Base-by-base conservation (phyloP, 2,797 vertebrate species). In the Carduelis carduelis region DNA sequence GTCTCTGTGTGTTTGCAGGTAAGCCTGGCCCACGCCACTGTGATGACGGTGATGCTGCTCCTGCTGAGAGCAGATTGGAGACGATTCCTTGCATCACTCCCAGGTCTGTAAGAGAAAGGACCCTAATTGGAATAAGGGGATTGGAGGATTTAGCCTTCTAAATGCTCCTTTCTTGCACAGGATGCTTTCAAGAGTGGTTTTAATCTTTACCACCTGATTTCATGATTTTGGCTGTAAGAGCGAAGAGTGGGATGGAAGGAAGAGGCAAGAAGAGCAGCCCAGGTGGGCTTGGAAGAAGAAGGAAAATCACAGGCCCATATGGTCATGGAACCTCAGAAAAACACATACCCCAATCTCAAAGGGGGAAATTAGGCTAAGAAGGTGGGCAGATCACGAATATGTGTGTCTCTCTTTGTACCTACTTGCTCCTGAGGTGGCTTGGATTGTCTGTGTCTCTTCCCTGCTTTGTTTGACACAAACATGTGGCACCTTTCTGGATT, bases 171-270 rank as follows among this genome's bases (percentile, higher is more conserved):
- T 95, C 90, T 95, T 78, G 79, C 44, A 80, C 41, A 69, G 84
- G 82, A 72, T 86, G 61, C 61, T 78, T 91, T 83, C 69, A 81
- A 83, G 83, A 90, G 74, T 61, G 56, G 55, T 27, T 91, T 90
- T 97, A 94, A 96, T 93, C 92, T 95, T 93, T 91, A 79, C 65
- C 87, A 75, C 87, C 84, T 90, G 96, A 94, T 91, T 80, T 66
- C 11, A 18, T 76, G 59, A 49, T 43, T 89, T 74, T 49, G 59
- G 61, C 52, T 82, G 34, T 24, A 63, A n/a, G 20, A 52, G 1
- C 8, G 19, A 80, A 56, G 44, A 65, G 53, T 8, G 23, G n/a
- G 12, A 41, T 47, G 32, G 43, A 63, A 82, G 47, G 32, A 79
- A 71, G 24, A 21, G 9, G 19, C 26, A 37, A 52, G n/a, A 17